Evolutionary conservation across 2,797 vertebrate genomes (phyloP), one percentile per base, ranked within the genome.

Genomic region (Scyliorhinus canicula): DNA sequence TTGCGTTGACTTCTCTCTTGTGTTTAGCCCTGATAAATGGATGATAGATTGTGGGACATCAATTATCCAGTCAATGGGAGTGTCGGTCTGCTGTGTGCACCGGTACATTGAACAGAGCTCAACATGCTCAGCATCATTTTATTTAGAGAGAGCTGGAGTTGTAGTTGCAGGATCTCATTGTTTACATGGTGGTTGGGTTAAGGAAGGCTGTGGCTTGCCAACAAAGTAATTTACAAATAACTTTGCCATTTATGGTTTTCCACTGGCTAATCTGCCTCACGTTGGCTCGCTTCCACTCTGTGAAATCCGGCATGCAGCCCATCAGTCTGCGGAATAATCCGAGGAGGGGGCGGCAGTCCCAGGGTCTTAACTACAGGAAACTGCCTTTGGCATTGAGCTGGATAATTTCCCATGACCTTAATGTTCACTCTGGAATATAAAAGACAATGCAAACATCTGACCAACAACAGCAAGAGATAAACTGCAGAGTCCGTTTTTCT

Each of bases 341-440:
- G 57, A 60, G 57, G 40, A 28, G 60, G 91, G 69, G 63, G 91
- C 21, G 5, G n/a, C 91, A 93, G n/a, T 93, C n/a, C 60, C 28
- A 47, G 63, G 44, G 26, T 69, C 44, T 69, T 40, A 67, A 93
- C 91, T 47, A n/a, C 63, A 93, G 91, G 91, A 47, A 44, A 50
- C 57, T 44, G 55, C 55, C 57, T 52, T 65, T 93, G 60, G 21
- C 60, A 40, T 93, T 93, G 91, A 93, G 91, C 40, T 67, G 63
- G 91, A 69, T 69, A 69, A 47, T 93, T 69, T 93, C 91, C 91
- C 91, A 93, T 67, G 91, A 94, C 67, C 93, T 74, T 19, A 71
- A 52, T 74, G 93, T 52, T 94, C 93, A 50, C 67, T 71, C 67
- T 35, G 24, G 86, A 35, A 44, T 35, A 94, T 74, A 52, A 74